phyloP scores from a whole-genome alignment of 64 coral and sea anemone genomes.

The Hydrozoanthus tunicans region DNA sequence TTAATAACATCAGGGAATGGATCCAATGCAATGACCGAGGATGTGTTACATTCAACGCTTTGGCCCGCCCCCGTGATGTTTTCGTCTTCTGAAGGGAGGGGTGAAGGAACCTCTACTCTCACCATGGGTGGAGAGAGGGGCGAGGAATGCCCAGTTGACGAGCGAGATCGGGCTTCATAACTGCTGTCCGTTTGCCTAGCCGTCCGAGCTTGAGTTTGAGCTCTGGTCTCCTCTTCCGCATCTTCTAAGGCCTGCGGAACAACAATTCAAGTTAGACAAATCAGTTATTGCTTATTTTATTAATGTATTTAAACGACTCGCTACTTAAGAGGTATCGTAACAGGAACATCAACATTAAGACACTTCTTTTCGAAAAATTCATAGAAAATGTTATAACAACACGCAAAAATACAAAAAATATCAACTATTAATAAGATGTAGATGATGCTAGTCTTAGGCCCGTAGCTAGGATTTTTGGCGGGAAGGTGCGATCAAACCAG shows the following conservation, averaged over 20 bases:
- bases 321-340: too few species aligned
- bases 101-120: constrained; percentile 66
- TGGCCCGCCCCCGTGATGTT: constrained; percentile 1
- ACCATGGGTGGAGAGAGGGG: constrained; percentile 72
- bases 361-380: too few species aligned
- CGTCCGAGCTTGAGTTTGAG: constrained; percentile 32
- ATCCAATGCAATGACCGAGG: constrained; percentile 47
- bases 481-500: too few species aligned
- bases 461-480: too few species aligned
- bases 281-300: background rate
- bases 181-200: constrained; percentile 20
- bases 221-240: constrained; percentile 60
- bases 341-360: too few species aligned
- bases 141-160: constrained; percentile 70
- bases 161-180: constrained; percentile 45
- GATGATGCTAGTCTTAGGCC: too few species aligned
- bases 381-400: too few species aligned
- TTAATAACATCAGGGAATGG: constrained; percentile 97
- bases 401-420: too few species aligned
- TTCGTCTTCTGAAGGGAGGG: constrained; percentile 44
- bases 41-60: constrained; percentile 19
- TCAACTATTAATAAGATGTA: too few species aligned
- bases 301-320: too few species aligned
- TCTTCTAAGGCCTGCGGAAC: constrained; percentile 78
- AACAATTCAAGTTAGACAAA: background rate